Percentiles rank a stretch among this genome's conserved stretches.
Evolutionary conservation across 1,140 invertebrate genomes (phyloP).

Genomic region (Zaprionus kolodkinae): DNA sequence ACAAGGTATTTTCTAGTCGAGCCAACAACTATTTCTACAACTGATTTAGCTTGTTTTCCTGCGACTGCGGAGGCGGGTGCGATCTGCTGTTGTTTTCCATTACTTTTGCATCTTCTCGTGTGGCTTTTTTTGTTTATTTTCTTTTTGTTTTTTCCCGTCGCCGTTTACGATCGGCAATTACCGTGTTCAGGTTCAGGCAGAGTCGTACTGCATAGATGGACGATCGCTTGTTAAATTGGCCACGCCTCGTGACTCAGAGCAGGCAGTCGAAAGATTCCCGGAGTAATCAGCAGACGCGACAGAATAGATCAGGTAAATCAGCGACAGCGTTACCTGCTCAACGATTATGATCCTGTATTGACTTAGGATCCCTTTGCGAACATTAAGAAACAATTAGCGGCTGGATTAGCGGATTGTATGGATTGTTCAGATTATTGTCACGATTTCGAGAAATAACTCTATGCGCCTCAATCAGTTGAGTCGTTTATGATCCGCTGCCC

Average conservation of each 20-base stretch:
- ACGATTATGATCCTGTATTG: conserved; percentile 9
- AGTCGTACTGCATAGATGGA: background rate
- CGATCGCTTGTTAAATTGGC: conserved; percentile 40
- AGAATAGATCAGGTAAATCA: too few relatives aligned
- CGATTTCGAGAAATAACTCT: conserved; percentile 22
- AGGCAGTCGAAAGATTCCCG: conserved; percentile 35
- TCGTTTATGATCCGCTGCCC: conserved; percentile 57
- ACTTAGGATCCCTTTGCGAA: conserved; percentile 40
- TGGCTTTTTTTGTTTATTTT: conserved; percentile 50
- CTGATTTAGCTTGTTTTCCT: conserved; percentile 24
- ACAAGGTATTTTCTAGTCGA: background rate
- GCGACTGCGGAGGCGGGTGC: conserved; percentile 1
- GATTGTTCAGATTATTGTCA: conserved; percentile 32
- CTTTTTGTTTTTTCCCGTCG: conserved; percentile 12
- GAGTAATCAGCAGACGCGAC: conserved; percentile 18
- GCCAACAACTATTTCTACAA: conserved; percentile 1
- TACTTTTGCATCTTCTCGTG: background rate
- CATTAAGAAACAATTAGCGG: conserved; percentile 77
- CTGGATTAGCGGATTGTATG: conserved; percentile 58
- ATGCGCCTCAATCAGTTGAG: conserved; percentile 56
- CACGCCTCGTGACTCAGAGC: conserved; percentile 55
- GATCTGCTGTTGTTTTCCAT: conserved; percentile 4
- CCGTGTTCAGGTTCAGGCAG: conserved; percentile 30
- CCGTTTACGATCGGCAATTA: conserved; percentile 65
- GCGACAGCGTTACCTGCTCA: conserved; percentile 29